Conservation (phyloP, 1,140 invertebrate species). For the Rhizoglyphus robini region DNA sequence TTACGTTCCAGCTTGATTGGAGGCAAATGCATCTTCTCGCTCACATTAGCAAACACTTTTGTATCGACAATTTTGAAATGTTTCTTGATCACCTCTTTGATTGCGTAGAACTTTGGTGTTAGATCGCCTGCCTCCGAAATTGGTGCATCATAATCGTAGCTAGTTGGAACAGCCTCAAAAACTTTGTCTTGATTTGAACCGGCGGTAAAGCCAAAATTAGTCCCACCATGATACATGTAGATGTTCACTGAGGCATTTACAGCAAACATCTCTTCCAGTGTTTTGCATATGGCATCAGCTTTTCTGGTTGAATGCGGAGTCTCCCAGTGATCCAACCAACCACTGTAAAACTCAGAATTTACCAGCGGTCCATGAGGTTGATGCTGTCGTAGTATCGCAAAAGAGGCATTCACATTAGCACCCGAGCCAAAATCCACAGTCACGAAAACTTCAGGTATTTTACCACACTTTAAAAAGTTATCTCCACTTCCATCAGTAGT, state of each 20-base stretch:
- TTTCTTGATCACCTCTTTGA: slow-evolving; percentile 35
- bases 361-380: slow-evolving; percentile 30
- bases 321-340: slow-evolving; percentile 31
- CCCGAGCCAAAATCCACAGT: slow-evolving; percentile 33
- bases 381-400: slow-evolving; percentile 16
- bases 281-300: slow-evolving; percentile 40
- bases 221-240: slow-evolving; percentile 27
- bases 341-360: slow-evolving; percentile 34
- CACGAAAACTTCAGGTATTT: slow-evolving; percentile 47
- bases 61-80: neutral
- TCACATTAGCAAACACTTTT: neutral
- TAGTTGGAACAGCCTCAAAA: slow-evolving; percentile 33
- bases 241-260: slow-evolving; percentile 59
- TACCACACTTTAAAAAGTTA: slow-evolving; percentile 44
- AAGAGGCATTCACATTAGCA: slow-evolving; percentile 19
- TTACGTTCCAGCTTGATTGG: neutral
- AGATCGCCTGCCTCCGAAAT: slow-evolving; percentile 39
- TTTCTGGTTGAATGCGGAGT: slow-evolving; percentile 43
- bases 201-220: slow-evolving; percentile 23
- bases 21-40: slow-evolving; percentile 4
- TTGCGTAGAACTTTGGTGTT: slow-evolving; percentile 36
- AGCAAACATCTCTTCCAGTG: slow-evolving; percentile 49
- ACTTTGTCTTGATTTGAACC: slow-evolving; percentile 28
- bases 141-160: slow-evolving; percentile 41
- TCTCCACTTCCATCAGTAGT: slow-evolving; percentile 25